Evolutionary conservation across 2,113 vertebrate species (phyloP), one percentile per base, ranked within the genome.

Genomic region (Hippocampus abdominalis): DNA sequence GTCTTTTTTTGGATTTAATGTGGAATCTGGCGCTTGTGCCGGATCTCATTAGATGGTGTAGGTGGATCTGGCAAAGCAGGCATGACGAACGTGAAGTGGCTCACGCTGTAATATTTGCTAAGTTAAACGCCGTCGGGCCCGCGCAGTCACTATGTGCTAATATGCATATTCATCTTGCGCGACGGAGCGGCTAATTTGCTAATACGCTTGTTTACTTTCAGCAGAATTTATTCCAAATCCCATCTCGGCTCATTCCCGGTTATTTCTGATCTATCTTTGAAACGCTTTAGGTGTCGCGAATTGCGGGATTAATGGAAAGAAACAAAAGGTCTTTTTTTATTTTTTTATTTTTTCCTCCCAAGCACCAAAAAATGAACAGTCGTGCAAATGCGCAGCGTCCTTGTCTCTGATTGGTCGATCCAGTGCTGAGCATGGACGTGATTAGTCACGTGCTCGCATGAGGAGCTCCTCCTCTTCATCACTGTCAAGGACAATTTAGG

Each of bases 1-100:
- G 23, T 49, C n/a, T 70, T 56, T n/a, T 69, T 53, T 54, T 39
- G 27, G 78, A 76, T 27, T 56, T 64, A 29, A 59, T 18, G 29
- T 16, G 27, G 18, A 29, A 59, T 59, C 27, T 36, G 9, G 23
- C 63, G 18, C 40, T 27, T 57, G 23, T 12, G 25, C 11, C 25
- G 11, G 21, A 64, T 42, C 62, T 64, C 63, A 64, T 64, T 64
- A 18, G 63, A 44, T 25, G 40, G 40, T n/a, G 40, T 64, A 16
- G 40, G 40, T 27, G 63, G 44, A 64, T 9, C 63, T 23, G 8
- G 15, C n/a, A n/a, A 46, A 64, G 63, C 23, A 13, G 53, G 27
- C 21, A 36, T 66, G 48, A 53, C 10, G 8, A n/a, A 53, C 29
- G 48, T 23, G 18, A 53, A 53, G 5, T 7, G 63, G 63, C 40